Percentiles rank a stretch among this genome's conserved stretches.
These are phyloP conservation scores for Scomber scombrus DNA, from an alignment of 2,113 vertebrate species.

Conservation along the genomic window DNA sequence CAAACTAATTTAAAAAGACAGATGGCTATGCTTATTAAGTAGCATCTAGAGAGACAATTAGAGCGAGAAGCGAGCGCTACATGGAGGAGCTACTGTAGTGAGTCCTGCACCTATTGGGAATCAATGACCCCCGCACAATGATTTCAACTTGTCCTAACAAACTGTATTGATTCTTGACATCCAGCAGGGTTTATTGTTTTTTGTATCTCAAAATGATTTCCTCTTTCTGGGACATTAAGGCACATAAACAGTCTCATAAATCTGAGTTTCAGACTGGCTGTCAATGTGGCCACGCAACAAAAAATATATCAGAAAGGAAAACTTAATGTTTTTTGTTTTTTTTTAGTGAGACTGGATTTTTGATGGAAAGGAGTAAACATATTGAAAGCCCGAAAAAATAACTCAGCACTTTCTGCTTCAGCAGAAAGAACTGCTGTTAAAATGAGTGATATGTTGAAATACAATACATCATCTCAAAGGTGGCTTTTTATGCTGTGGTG, in stretches of 20 bases:
- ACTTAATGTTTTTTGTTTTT: not conserved
- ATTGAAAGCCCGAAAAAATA: conserved; percentile 53
- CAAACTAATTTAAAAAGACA: conserved; percentile 66
- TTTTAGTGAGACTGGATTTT: conserved; percentile 17
- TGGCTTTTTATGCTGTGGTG: conserved; percentile 33
- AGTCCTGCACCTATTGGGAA: conserved; percentile 58
- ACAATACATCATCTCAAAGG: conserved; percentile 52
- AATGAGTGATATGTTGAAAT: conserved; percentile 60
- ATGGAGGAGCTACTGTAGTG: conserved; percentile 41
- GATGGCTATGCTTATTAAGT: conserved; percentile 60
- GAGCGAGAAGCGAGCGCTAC: conserved; percentile 30
- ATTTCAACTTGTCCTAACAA: conserved; percentile 64
- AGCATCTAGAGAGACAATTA: conserved; percentile 63
- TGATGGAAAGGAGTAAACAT: conserved; percentile 56
- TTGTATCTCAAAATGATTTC: conserved; percentile 38
- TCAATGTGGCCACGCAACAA: not conserved
- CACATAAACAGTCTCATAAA: conserved; percentile 31
- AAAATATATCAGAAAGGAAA: conserved; percentile 12
- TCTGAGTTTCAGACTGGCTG: conserved; percentile 24
- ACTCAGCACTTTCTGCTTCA: conserved; percentile 64
- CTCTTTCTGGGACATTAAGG: conserved; percentile 33
- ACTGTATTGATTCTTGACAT: conserved; percentile 66
- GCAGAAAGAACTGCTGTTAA: conserved; percentile 55
- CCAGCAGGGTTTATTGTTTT: conserved; percentile 48
- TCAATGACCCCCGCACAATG: conserved; percentile 66